phyloP scores from a whole-genome alignment of 2,888 invertebrate species.

The Scotopteryx bipunctaria region DNA sequence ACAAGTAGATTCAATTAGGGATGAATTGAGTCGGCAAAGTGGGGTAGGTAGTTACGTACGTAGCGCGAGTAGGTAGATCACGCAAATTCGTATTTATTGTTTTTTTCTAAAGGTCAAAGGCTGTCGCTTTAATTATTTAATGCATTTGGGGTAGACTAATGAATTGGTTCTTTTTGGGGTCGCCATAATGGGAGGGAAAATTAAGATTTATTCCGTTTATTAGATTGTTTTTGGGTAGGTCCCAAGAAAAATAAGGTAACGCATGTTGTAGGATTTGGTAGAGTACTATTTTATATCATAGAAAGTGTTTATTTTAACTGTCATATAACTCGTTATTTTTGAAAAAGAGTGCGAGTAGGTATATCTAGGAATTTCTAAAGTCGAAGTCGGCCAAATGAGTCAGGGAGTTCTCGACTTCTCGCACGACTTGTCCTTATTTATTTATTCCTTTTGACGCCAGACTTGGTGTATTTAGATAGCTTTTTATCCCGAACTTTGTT shows the following conservation, averaged over 20 bases:
- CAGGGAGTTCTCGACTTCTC: too few species aligned
- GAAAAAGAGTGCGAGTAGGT: too few species aligned
- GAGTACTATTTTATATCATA: not conserved
- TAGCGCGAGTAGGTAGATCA: slow-evolving; percentile 14
- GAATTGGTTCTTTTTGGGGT: slow-evolving; percentile 32
- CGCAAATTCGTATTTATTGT: slow-evolving; percentile 31
- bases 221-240: slow-evolving; percentile 14
- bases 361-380: too few species aligned
- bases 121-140: slow-evolving; percentile 36
- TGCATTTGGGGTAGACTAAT: slow-evolving; percentile 35
- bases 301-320: too few species aligned
- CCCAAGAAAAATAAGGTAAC: slow-evolving; percentile 3
- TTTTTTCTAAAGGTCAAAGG: slow-evolving; percentile 26
- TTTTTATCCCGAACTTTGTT: too few species aligned
- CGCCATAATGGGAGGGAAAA: slow-evolving; percentile 15
- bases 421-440: too few species aligned
- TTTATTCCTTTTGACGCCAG: too few species aligned
- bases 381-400: too few species aligned
- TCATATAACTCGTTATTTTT: too few species aligned
- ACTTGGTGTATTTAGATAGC: too few species aligned
- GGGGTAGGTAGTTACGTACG: slow-evolving; percentile 33
- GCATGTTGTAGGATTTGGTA: not conserved
- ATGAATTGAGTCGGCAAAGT: slow-evolving; percentile 45
- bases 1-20: slow-evolving; percentile 45
- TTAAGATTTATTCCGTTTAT: slow-evolving; percentile 23